A percentile compares a stretch with the other conserved stretches of the same genome.
Evolutionary conservation across 92 coral and sea anemone genomes (phyloP).

Genomic region (Phenganax subtilis): DNA sequence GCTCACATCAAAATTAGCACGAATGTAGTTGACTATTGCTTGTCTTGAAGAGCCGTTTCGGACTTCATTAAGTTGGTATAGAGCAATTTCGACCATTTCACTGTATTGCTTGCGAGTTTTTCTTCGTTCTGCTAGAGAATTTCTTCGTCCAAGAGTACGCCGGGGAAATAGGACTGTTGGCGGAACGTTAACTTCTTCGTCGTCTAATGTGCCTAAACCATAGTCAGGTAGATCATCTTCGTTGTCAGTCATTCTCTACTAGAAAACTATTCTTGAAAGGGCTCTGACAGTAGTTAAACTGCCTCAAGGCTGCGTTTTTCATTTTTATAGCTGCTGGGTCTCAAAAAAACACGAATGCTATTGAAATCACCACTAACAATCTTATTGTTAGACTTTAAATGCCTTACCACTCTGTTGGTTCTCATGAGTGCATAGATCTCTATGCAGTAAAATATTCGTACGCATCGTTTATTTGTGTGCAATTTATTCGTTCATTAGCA

Average conservation of each 20-base stretch:
- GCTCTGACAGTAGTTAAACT: too few species aligned
- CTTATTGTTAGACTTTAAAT: too few species aligned
- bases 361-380: too few species aligned
- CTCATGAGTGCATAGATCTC: too few species aligned
- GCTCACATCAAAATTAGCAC: conserved; percentile 62
- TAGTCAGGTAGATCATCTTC: conserved; percentile 1
- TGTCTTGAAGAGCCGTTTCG: conserved; percentile 81
- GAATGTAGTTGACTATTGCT: conserved; percentile 66
- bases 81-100: conserved; percentile 78
- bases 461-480: too few species aligned
- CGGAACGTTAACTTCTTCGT: background rate
- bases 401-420: too few species aligned
- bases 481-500: too few species aligned
- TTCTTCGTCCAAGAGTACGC: background rate
- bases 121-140: background rate
- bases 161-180: conserved; percentile 28
- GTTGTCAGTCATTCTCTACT: background rate
- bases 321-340: too few species aligned
- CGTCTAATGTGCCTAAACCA: background rate
- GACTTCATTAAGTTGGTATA: conserved; percentile 57
- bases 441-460: too few species aligned
- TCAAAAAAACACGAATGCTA: too few species aligned
- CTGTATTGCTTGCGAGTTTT: conserved; percentile 44
- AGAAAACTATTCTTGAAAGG: too few species aligned
- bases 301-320: too few species aligned